phyloP scores from a whole-genome alignment of 2,113 vertebrate genomes.

The Paramisgurnus dabryanus region DNA sequence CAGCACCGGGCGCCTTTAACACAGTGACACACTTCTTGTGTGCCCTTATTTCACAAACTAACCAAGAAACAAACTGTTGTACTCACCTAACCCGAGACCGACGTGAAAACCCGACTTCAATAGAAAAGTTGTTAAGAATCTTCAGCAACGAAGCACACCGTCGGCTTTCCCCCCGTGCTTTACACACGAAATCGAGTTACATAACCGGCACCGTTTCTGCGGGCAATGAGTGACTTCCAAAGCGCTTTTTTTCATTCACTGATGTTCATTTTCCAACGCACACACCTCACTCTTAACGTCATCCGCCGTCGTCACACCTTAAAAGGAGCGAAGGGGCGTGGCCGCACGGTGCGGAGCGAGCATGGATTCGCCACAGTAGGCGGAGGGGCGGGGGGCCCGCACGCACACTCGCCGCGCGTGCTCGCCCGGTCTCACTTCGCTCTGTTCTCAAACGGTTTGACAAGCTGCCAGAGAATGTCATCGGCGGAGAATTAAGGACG shows the following conservation, averaged over 20 bases:
- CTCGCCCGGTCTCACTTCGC: not conserved
- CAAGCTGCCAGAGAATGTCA: constrained; percentile 34
- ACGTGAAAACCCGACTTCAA: constrained; percentile 40
- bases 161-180: constrained; percentile 61
- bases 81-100: constrained; percentile 60
- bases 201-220: constrained; percentile 70
- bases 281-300: constrained; percentile 48
- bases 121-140: constrained; percentile 25
- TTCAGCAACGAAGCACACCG: constrained; percentile 49
- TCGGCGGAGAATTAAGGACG: constrained; percentile 44
- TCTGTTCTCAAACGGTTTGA: not conserved
- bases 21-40: constrained; percentile 35
- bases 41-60: constrained; percentile 42
- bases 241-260: constrained; percentile 47
- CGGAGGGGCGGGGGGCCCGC: constrained; percentile 25
- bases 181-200: constrained; percentile 72
- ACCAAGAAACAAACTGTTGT: constrained; percentile 25
- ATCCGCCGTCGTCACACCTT: constrained; percentile 40
- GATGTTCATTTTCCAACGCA: constrained; percentile 65
- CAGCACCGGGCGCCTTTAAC: constrained; percentile 29
- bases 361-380: constrained; percentile 43
- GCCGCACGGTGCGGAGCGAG: constrained; percentile 1
- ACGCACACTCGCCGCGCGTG: not conserved
- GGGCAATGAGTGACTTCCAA: constrained; percentile 60
- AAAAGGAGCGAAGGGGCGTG: constrained; percentile 43